Conservation (phyloP, 2,888 invertebrate genomes). For the Drosophila mercatorum region DNA sequence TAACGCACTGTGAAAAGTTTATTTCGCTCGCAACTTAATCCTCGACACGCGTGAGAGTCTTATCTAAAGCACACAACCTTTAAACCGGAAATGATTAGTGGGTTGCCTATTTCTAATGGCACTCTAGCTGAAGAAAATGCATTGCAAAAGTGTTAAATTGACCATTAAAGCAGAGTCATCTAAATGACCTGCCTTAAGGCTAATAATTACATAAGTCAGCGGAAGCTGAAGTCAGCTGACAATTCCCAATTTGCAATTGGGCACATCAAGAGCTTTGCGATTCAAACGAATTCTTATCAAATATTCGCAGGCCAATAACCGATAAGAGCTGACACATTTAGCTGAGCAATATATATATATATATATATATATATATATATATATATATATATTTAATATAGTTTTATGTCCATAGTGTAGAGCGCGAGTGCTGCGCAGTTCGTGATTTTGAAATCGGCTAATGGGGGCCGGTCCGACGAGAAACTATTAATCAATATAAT, state of each 20-base stretch:
- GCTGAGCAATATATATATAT: slow-evolving; percentile 1
- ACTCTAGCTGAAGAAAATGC: not conserved
- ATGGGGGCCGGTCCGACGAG: slow-evolving; percentile 5
- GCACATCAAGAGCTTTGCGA: slow-evolving; percentile 11
- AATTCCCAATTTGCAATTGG: slow-evolving; percentile 8
- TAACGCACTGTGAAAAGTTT: not conserved
- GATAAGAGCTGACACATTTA: slow-evolving; percentile 57
- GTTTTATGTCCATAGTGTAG: slow-evolving; percentile 30
- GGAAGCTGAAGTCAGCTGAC: slow-evolving; percentile 59
- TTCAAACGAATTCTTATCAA: slow-evolving; percentile 54
- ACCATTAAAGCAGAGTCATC: not conserved
- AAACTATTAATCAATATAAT: slow-evolving; percentile 75
- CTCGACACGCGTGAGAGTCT: not conserved
- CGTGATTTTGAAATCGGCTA: slow-evolving; percentile 15
- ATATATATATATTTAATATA: slow-evolving; percentile 1
- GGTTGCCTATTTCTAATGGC: not conserved
- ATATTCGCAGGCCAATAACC: slow-evolving; percentile 55
- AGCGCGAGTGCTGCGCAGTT: slow-evolving; percentile 24
- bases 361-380: not conserved
- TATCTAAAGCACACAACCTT: slow-evolving; percentile 1
- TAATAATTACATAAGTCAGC: slow-evolving; percentile 22
- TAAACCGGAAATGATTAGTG: slow-evolving; percentile 6
- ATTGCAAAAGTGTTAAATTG: not conserved
- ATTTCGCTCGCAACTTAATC: not conserved
- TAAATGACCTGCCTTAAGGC: slow-evolving; percentile 47